A percentile compares a stretch with the other conserved stretches of the same genome.
Evolutionary conservation across 2,888 invertebrate genomes (phyloP).

Genomic region (Drosophila eohydei): DNA sequence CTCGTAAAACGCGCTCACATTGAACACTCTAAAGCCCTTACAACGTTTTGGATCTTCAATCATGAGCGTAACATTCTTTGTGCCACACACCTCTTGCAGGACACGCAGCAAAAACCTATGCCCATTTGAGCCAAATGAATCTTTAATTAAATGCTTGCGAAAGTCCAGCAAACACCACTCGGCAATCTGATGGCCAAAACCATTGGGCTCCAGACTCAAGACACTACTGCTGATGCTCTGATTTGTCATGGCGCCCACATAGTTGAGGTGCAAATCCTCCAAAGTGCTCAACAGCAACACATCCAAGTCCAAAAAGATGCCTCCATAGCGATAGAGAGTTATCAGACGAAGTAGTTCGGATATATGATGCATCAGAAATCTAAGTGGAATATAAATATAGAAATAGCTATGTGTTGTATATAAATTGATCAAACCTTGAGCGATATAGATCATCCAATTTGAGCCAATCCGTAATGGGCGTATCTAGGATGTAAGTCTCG

Average conservation of each 20-base stretch:
- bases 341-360: conserved; percentile 81
- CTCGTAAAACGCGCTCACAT: conserved; percentile 88
- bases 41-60: conserved; percentile 85
- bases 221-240: conserved; percentile 88
- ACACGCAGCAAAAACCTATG: conserved; percentile 86
- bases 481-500: conserved; percentile 79
- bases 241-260: conserved; percentile 88
- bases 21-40: conserved; percentile 88
- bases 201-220: conserved; percentile 86
- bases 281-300: conserved; percentile 87
- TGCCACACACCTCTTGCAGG: conserved; percentile 86
- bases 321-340: conserved; percentile 90
- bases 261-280: conserved; percentile 85
- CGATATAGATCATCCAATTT: conserved; percentile 74
- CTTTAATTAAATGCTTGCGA: conserved; percentile 86
- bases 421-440: conserved; percentile 53
- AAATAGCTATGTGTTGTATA: not conserved
- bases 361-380: conserved; percentile 84
- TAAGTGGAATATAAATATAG: conserved; percentile 32
- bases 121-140: conserved; percentile 86
- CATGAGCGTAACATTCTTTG: conserved; percentile 86
- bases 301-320: conserved; percentile 91
- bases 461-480: conserved; percentile 81
- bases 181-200: conserved; percentile 87
- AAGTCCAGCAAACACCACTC: conserved; percentile 86